phyloP scores from a whole-genome alignment of 2,888 invertebrate species.

The Ennomos quercinarius region DNA sequence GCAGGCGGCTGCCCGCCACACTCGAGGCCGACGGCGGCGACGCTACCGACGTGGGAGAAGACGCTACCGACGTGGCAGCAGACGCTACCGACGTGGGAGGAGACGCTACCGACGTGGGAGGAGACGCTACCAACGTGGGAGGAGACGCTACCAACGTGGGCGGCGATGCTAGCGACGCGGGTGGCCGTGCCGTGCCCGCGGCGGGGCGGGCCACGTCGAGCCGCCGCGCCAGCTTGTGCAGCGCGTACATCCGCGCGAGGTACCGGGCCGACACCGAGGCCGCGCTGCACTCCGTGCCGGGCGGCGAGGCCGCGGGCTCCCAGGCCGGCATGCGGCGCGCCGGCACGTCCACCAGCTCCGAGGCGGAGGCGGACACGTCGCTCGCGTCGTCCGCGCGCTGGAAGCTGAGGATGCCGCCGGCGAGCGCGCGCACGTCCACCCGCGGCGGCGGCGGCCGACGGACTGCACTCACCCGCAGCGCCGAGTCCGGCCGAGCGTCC shows the following conservation, averaged over 20 bases:
- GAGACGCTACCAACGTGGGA: slow-evolving; percentile 1
- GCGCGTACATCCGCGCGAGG: slow-evolving; percentile 12
- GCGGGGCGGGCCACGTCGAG: not conserved
- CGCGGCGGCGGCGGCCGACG: slow-evolving; percentile 28
- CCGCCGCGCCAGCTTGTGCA: slow-evolving; percentile 7
- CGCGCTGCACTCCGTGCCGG: slow-evolving; percentile 2
- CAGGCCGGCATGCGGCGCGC: slow-evolving; percentile 56
- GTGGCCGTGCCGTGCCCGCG: not conserved
- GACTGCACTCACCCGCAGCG: slow-evolving; percentile 62
- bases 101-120: slow-evolving; percentile 2
- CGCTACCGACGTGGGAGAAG: slow-evolving; percentile 17
- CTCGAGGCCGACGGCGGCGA: slow-evolving; percentile 4
- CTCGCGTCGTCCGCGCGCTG: slow-evolving; percentile 36
- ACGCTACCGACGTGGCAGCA: slow-evolving; percentile 6
- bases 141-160: slow-evolving; percentile 1
- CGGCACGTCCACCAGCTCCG: slow-evolving; percentile 50
- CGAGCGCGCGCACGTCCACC: slow-evolving; percentile 31
- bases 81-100: slow-evolving; percentile 5
- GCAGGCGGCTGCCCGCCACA: slow-evolving; percentile 4
- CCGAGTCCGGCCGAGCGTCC: slow-evolving; percentile 56
- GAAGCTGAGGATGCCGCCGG: slow-evolving; percentile 18
- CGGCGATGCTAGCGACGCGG: slow-evolving; percentile 1
- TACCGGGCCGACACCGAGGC: slow-evolving; percentile 2
- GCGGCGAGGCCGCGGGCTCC: slow-evolving; percentile 46
- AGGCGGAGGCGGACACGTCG: slow-evolving; percentile 63